Evolutionary conservation across 2,888 invertebrate species (phyloP), one percentile per base, ranked within the genome.

Genomic region (Callimorpha dominula): DNA sequence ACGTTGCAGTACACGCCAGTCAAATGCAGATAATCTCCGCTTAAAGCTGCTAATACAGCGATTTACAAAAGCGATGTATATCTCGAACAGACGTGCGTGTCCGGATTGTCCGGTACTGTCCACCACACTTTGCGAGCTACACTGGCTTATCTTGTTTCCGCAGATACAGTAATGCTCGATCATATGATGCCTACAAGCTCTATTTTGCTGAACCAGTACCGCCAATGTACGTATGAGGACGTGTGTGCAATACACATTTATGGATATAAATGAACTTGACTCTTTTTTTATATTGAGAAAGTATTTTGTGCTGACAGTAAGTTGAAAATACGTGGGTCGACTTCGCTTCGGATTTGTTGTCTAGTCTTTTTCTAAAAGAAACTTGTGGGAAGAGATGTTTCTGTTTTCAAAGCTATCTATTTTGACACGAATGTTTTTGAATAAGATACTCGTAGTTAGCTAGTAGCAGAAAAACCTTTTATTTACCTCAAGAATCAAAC

Each of bases 111-210:
- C 77, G 65, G 70, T 67, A 62, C 72, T 65, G 71, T 75, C 70
- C 68, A 64, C 66, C 78, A 79, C 50, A 74, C 68, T 78, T 77
- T 75, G 57, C 42, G 66, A 71, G 49, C 57, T 70, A 52, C 62
- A 69, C 64, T 68, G 70, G 84, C 81, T 87, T 86, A 88, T 87
- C 87, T 79, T 68, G 78, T 81, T 83, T 83, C 82, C 85, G 81
- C 69, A 76, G 76, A 79, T 76, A 76, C 77, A 70, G 76, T 75
- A 69, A 64, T 73, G 74, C 63, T 69, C 72, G 76, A 78, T 82
- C 74, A 65, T 62, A 50, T 73, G 68, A 65, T 68, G 57, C 46
- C 31, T 50, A 57, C 57, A 60, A 54, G 67, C 42, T 70, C 17
- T 70, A 67, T 70, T 73, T 73, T 40, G 60, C 17, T 20, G 17